Base-by-base conservation (phyloP, 2,888 invertebrate species). In the Baronia brevicornis region DNA sequence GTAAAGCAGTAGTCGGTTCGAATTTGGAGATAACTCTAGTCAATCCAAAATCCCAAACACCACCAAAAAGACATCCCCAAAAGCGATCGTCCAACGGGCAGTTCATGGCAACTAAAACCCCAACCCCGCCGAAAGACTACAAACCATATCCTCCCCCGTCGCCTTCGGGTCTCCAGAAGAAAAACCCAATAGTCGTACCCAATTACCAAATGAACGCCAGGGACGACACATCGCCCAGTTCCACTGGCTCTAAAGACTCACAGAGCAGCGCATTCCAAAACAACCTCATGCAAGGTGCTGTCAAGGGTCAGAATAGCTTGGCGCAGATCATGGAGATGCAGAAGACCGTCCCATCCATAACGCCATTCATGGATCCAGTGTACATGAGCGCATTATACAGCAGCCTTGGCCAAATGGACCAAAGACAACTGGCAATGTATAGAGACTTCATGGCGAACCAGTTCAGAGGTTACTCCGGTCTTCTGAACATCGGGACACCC, bases 1-100 rank as follows among this genome's bases (percentile, higher is more conserved):
- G 79, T 0, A 80, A 80, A 38, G 67, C 72, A 0, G 65, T 77
- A 0, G 77, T 90, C 15, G 88, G 89, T 0, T 88, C 90, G 0
- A 91, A 91, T 55, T 60, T 92, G 30, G 91, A 91, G 56, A 92
- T 92, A 12, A 91, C 91, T 0, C 58, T 92, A 39, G 91, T 91
- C 0, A 86, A 82, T 35, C 85, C 87, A 0, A 66, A 60, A 62
- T 60, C 59, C 0, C 64, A 59, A 23, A 71, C 63, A 2, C 71
- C 67, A 0, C 71, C 70, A 2, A 62, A 60, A 2, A 43, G 79
- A 11, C 51, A 62, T 0, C 70, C 78, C 0, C 86, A 86, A 20
- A 88, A 87, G 28, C 54, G 88, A 7, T 73, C 85, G 0, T 74
- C 85, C 1, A 84, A 86, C 29, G 88, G 89, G 0, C 87, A 87